A percentile compares a stretch with the other conserved stretches of the same genome.
phyloP scores from a whole-genome alignment of 2,797 vertebrate genomes.

The Psittacula derbiana region DNA sequence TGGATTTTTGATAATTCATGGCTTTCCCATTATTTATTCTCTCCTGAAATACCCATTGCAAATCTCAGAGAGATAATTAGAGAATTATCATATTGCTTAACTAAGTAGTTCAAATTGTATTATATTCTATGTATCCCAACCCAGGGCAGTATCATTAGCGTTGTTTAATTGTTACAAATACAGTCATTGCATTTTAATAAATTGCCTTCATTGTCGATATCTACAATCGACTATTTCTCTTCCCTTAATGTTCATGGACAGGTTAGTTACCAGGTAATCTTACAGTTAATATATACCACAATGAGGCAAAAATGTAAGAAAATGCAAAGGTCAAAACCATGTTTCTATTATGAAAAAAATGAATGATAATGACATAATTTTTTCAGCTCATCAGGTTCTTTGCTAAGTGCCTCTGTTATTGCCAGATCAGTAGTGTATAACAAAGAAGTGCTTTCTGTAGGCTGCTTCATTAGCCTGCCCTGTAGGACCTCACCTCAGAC shows the following conservation, averaged over 20 bases:
- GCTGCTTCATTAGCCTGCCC: conserved; percentile 79
- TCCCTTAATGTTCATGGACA: conserved; percentile 37
- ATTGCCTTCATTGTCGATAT: conserved; percentile 68
- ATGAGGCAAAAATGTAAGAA: conserved; percentile 76
- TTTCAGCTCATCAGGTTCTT: conserved; percentile 86
- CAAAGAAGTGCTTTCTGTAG: conserved; percentile 82
- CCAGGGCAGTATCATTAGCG: conserved; percentile 65
- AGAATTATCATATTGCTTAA: conserved; percentile 78
- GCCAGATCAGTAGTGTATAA: conserved; percentile 84
- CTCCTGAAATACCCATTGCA: conserved; percentile 63
- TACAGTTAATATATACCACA: conserved; percentile 73
- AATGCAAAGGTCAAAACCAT: conserved; percentile 85
- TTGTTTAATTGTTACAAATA: conserved; percentile 74
- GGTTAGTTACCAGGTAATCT: conserved; percentile 76
- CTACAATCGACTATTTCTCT: conserved; percentile 33
- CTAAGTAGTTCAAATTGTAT: conserved; percentile 70
- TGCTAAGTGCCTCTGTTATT: conserved; percentile 84
- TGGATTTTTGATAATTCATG: conserved; percentile 76
- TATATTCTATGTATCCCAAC: conserved; percentile 53
- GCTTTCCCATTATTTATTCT: conserved; percentile 68
- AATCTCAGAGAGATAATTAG: conserved; percentile 75
- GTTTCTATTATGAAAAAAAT: conserved; percentile 83
- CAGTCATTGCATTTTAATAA: conserved; percentile 58
- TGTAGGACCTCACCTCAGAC: conserved; percentile 86
- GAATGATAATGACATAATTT: conserved; percentile 87